Evolutionary conservation across 2,888 invertebrate species (phyloP), one percentile per base, ranked within the genome.

Genomic region (Eueremaeus valkanovi): DNA sequence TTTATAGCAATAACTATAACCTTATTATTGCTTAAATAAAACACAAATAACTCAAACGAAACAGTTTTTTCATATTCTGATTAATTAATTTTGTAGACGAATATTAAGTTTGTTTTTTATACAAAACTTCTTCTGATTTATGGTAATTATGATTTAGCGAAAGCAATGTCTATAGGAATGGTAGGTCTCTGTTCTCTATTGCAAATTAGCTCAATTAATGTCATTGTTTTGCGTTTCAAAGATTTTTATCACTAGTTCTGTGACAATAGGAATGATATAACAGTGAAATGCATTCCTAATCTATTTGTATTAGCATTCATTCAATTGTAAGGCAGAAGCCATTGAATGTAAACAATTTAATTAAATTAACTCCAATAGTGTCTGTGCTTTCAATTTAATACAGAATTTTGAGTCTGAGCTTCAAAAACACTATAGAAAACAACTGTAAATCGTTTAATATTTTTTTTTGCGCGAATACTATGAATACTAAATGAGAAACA

Each of bases 201-300:
- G 33, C 11, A 33, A 63, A 63, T 63, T n/a, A 45, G 24, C n/a
- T 33, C 36, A 33, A 63, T 63, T 27, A 36, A 63, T 63, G 63
- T 63, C 33, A 63, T 63, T 63, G 13, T 29, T 63, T 63, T 27
- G 55, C 55, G 8, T 33, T 63, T 63, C n/a, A 63, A 33, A 63
- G 63, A 63, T 63, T 63, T 55, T 63, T 63, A 63, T 63, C 63
- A 33, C 63, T 33, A 63, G 55, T 63, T 29, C 33, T 61, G 61
- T 33, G 63, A 63, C 63, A 31, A 29, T 31, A 63, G n/a, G n/a
- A n/a, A n/a, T n/a, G n/a, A n/a, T n/a, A 55, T 55, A 55, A 21
- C 18, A 21, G n/a, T n/a, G 9, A n/a, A 36, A 36, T 36, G 21
- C 55, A 27, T 55, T n/a, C 18, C 16, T n/a, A 45, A 45, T 45